Conservation (phyloP, 2,888 invertebrate genomes). For the Tetragonisca angustula region DNA sequence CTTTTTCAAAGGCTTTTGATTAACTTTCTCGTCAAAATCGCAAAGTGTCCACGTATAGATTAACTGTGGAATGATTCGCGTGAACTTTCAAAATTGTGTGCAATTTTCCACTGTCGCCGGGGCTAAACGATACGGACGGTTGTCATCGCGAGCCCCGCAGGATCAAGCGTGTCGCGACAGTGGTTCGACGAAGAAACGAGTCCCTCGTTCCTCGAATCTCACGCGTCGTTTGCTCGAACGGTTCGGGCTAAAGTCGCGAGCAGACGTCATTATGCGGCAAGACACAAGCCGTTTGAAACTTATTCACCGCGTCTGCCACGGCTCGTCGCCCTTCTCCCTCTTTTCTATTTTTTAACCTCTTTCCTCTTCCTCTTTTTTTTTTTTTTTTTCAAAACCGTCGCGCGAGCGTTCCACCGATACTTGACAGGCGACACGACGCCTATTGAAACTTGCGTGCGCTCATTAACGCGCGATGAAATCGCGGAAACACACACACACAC, state of each 20-base stretch:
- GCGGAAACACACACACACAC: constrained; percentile 5
- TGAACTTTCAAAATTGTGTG: too few relatives aligned
- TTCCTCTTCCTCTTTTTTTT: not conserved
- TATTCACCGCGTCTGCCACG: constrained; percentile 32
- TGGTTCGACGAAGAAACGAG: constrained; percentile 6
- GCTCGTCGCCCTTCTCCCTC: constrained; percentile 23
- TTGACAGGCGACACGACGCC: constrained; percentile 12
- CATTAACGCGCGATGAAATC: constrained; percentile 51
- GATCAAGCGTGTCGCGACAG: not conserved
- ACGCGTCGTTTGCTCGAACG: constrained; percentile 32
- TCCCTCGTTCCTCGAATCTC: constrained; percentile 21
- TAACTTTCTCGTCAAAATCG: not conserved
- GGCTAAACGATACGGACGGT: not conserved
- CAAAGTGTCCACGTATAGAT: too few relatives aligned
- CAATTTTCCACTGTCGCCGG: not conserved
- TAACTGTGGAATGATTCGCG: too few relatives aligned
- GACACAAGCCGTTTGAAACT: constrained; percentile 32
- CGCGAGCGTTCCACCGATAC: constrained; percentile 36
- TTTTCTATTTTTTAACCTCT: not conserved
- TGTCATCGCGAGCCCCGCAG: not conserved
- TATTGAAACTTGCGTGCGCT: constrained; percentile 53
- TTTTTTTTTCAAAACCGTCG: constrained; percentile 17
- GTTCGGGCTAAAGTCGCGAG: constrained; percentile 34
- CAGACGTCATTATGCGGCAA: constrained; percentile 50
- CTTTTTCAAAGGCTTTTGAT: not conserved